Conservation (phyloP, 2,113 vertebrate species). For the Megalops atlanticus region DNA sequence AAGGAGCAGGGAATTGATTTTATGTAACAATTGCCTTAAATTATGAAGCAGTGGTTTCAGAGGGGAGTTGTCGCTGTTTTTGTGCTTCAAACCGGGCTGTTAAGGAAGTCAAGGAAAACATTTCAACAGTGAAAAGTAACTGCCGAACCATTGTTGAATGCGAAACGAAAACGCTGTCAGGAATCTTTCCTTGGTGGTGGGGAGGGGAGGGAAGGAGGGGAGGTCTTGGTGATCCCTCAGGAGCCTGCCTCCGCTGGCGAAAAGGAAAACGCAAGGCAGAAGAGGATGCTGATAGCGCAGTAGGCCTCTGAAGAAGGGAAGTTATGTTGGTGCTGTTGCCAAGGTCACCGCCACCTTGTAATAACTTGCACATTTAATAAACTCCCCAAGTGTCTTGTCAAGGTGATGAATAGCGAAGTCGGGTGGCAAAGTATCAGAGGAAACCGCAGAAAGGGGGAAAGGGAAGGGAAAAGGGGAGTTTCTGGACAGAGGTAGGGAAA, state of each 20-base stretch:
- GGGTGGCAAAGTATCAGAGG: not conserved
- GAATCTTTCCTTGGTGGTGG: not conserved
- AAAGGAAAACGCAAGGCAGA: conserved; percentile 21
- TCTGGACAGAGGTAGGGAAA: conserved; percentile 12
- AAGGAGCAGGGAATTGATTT: conserved; percentile 30
- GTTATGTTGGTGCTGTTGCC: conserved; percentile 34
- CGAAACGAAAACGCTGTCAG: not conserved
- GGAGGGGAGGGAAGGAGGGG: not conserved
- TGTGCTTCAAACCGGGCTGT: not conserved
- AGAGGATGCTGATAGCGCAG: not conserved
- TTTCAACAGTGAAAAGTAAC: conserved; percentile 13
- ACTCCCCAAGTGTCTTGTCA: conserved; percentile 59
- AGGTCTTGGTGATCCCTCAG: not conserved
- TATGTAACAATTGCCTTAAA: conserved; percentile 39
- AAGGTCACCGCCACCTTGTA: conserved; percentile 42
- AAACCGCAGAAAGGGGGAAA: not conserved
- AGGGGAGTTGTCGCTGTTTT: not conserved
- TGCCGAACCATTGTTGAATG: conserved; percentile 1
- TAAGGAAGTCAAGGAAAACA: conserved; percentile 8
- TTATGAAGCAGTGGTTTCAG: conserved; percentile 32
- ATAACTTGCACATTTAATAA: conserved; percentile 50
- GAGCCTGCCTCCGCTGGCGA: conserved; percentile 39
- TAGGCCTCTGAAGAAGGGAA: conserved; percentile 4
- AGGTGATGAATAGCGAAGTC: conserved; percentile 56
- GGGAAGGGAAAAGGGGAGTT: conserved; percentile 15